These are phyloP conservation scores for Sitta europaea DNA, from an alignment of 2,113 vertebrate genomes.

Conservation along the genomic window DNA sequence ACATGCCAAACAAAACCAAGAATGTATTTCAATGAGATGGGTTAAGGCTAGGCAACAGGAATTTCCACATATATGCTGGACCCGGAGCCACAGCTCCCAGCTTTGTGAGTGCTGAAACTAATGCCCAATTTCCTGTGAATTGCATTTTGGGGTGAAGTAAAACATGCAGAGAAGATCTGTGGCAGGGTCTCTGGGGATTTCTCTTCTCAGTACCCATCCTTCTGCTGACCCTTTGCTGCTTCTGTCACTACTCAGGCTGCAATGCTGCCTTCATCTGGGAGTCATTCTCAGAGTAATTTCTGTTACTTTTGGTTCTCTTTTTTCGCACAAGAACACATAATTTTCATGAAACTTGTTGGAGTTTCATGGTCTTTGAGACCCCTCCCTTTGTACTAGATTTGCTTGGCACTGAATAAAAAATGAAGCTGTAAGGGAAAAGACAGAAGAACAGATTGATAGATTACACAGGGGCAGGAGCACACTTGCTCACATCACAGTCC, in stretches of 20 bases:
- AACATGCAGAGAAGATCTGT: background rate
- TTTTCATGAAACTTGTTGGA: background rate
- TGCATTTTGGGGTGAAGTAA: background rate
- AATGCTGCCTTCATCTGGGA: background rate
- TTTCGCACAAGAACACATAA: background rate
- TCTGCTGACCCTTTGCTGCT: background rate
- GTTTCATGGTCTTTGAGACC: background rate
- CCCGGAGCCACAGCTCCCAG: background rate
- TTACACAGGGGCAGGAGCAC: background rate
- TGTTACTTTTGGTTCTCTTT: background rate
- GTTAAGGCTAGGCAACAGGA: background rate
- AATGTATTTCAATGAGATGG: background rate
- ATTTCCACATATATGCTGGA: background rate
- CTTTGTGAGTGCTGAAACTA: background rate
- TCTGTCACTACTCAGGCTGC: background rate
- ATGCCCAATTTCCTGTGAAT: background rate
- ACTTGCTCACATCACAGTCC: background rate
- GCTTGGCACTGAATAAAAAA: background rate
- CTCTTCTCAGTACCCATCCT: background rate
- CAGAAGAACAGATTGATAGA: background rate
- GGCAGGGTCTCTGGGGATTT: background rate
- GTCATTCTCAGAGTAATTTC: background rate
- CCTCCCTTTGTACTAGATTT: background rate
- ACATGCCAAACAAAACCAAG: background rate
- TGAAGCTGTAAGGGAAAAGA: background rate